Conservation (phyloP, 1,140 invertebrate species). For the Hermetia illucens region DNA sequence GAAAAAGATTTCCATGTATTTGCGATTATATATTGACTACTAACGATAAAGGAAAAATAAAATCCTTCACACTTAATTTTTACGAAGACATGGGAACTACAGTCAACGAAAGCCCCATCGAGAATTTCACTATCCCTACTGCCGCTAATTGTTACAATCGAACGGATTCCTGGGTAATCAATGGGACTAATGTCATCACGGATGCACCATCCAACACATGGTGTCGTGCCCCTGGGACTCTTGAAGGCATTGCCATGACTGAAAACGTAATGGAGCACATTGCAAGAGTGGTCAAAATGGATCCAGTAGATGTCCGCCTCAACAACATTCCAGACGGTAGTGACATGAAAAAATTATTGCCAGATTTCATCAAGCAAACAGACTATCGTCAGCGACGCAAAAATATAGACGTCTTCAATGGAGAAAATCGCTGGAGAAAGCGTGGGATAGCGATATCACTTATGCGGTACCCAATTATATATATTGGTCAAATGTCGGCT, state of each 20-base stretch:
- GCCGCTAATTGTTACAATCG: conserved; percentile 40
- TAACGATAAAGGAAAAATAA: conserved; percentile 46
- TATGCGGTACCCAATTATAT: conserved; percentile 41
- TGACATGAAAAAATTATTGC: conserved; percentile 23
- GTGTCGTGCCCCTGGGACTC: conserved; percentile 31
- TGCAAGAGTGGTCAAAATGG: conserved; percentile 40
- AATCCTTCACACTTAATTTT: conserved; percentile 40
- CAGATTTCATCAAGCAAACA: no score
- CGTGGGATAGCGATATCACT: conserved; percentile 46
- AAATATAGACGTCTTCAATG: conserved; percentile 43
- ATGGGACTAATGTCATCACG: conserved; percentile 35
- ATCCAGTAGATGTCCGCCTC: conserved; percentile 45
- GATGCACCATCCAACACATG: conserved; percentile 43
- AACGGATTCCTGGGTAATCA: no score
- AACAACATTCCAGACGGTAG: conserved; percentile 37
- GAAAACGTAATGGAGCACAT: conserved; percentile 69
- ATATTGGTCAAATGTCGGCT: conserved; percentile 39
- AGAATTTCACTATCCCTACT: conserved; percentile 20
- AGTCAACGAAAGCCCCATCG: conserved; percentile 34
- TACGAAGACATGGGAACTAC: conserved; percentile 43
- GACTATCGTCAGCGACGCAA: conserved; percentile 40
- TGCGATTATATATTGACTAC: conserved; percentile 37
- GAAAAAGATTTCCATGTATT: conserved; percentile 28
- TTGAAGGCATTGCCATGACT: conserved; percentile 40
- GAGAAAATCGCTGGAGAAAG: conserved; percentile 56